A percentile compares a stretch with the other conserved stretches of the same genome.
These are phyloP conservation scores for Ranitomeya variabilis DNA, from an alignment of 2,113 vertebrate genomes.

Conservation along the genomic window DNA sequence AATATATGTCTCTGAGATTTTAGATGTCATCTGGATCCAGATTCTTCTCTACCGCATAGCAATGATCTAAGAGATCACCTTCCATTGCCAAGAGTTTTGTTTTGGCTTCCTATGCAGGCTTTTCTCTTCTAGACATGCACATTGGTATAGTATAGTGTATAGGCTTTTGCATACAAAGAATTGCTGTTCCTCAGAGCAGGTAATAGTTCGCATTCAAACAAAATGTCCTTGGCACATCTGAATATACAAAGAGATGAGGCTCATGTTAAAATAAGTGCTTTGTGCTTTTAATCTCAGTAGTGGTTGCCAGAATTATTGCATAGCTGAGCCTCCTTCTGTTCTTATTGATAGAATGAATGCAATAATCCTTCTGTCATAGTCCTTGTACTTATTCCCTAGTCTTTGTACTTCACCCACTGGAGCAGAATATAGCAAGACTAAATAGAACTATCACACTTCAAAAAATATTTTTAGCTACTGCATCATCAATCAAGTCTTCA, in stretches of 20 bases:
- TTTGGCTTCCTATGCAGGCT: constrained; percentile 28
- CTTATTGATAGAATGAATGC: constrained; percentile 35
- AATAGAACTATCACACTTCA: neutral
- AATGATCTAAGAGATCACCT: constrained; percentile 39
- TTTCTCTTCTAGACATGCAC: neutral
- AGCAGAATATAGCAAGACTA: neutral
- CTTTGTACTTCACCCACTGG: constrained; percentile 11
- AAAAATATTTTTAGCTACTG: neutral
- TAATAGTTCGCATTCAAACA: constrained; percentile 49
- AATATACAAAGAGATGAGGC: constrained; percentile 50
- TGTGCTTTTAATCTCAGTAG: constrained; percentile 49
- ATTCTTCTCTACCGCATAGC: constrained; percentile 44
- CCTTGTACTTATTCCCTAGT: neutral
- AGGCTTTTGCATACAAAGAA: constrained; percentile 50
- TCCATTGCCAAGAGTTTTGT: constrained; percentile 33
- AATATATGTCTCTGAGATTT: constrained; percentile 26
- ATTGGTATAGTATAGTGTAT: constrained; percentile 34
- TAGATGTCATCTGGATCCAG: constrained; percentile 38
- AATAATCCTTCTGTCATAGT: constrained; percentile 35
- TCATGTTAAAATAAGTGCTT: constrained; percentile 43
- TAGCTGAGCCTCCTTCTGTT: constrained; percentile 22
- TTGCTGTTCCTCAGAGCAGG: constrained; percentile 46
- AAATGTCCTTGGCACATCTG: constrained; percentile 57
- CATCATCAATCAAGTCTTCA: constrained; percentile 12
- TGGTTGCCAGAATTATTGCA: constrained; percentile 47